These are phyloP conservation scores for Erannis defoliaria DNA, from an alignment of 2,888 invertebrate species.

Conservation along the genomic window DNA sequence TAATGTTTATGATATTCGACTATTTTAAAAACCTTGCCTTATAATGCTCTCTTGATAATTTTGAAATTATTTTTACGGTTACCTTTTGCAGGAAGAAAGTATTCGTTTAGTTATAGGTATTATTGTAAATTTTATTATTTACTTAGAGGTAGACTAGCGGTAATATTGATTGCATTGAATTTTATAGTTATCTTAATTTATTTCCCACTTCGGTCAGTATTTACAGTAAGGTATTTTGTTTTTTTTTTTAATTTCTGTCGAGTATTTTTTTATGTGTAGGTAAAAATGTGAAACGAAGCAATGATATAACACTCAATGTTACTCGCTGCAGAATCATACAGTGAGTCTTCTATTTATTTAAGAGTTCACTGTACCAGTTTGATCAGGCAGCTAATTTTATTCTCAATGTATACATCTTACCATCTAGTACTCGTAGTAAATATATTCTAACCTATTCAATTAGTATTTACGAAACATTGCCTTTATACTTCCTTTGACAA, in stretches of 20 bases:
- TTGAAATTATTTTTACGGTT: conserved; percentile 84
- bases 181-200: conserved; percentile 79
- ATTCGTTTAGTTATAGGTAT: conserved; percentile 79
- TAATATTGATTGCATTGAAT: conserved; percentile 66
- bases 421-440: conserved; percentile 40
- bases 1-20: conserved; percentile 58
- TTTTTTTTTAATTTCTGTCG: conserved; percentile 63
- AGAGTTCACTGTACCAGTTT: conserved; percentile 26
- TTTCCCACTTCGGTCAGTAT: conserved; percentile 86
- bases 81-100: conserved; percentile 84
- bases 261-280: conserved; percentile 72
- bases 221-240: conserved; percentile 82
- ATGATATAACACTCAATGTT: conserved; percentile 38
- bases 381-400: conserved; percentile 40
- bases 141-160: conserved; percentile 65
- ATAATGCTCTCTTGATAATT: conserved; percentile 82
- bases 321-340: neutral
- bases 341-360: conserved; percentile 12
- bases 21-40: conserved; percentile 75
- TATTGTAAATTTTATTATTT: conserved; percentile 81
- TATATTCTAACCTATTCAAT: conserved; percentile 37
- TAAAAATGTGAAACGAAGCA: conserved; percentile 70
- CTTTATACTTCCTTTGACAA: conserved; percentile 49
- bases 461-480: conserved; percentile 54
- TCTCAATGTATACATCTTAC: conserved; percentile 24